Percentiles rank a stretch among this genome's conserved stretches.
Evolutionary conservation across 2,888 invertebrate species (phyloP).

Genomic region (Tuberolachnus salignus): DNA sequence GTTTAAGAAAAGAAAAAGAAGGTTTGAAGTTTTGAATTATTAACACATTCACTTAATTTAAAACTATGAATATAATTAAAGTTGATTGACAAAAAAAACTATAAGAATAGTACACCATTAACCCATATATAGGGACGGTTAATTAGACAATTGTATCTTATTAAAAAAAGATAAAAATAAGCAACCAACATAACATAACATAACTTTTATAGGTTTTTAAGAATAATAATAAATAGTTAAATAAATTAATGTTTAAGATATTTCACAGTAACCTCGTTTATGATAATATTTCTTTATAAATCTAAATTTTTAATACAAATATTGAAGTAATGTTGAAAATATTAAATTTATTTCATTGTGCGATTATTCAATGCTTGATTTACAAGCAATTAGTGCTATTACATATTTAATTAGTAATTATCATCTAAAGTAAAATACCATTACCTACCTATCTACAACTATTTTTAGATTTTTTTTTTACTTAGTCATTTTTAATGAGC

Average conservation of each 20-base stretch:
- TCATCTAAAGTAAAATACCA: too few relatives aligned
- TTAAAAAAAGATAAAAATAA: conserved; percentile 27
- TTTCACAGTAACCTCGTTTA: not conserved
- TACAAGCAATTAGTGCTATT: not conserved
- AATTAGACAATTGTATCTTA: conserved; percentile 1
- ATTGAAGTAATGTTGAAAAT: too few relatives aligned
- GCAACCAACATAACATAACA: not conserved
- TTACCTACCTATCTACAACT: too few relatives aligned
- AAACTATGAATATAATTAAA: not conserved
- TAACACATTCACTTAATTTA: not conserved
- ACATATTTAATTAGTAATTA: not conserved
- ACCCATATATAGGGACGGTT: not conserved
- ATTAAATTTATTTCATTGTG: too few relatives aligned
- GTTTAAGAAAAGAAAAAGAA: not conserved
- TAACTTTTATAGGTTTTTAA: conserved; percentile 29
- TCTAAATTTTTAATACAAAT: not conserved
- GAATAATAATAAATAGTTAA: not conserved
- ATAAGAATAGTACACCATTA: not conserved
- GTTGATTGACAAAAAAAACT: not conserved
- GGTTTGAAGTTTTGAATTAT: not conserved
- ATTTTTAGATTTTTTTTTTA: too few relatives aligned
- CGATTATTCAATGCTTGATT: too few relatives aligned
- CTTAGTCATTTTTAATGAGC: too few relatives aligned
- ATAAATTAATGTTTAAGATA: not conserved
- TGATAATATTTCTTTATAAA: not conserved